Conservation (phyloP, 2,113 vertebrate genomes). For the Galemys pyrenaicus region DNA sequence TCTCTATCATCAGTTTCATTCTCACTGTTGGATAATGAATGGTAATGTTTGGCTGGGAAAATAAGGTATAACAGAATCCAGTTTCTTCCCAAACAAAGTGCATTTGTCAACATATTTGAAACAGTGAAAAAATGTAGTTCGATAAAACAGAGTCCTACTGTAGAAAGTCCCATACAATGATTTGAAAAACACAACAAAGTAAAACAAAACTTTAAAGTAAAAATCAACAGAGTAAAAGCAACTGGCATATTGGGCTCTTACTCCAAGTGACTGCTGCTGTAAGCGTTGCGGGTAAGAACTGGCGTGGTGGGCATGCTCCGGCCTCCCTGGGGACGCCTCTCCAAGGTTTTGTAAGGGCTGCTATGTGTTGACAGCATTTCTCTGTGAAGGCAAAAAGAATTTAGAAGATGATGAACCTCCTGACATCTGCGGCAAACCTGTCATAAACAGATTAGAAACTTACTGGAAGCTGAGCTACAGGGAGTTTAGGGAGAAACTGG, state of each 20-base stretch:
- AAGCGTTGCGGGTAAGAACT: slow-evolving; percentile 94
- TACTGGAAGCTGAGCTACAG: neutral
- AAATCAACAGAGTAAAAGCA: neutral
- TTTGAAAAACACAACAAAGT: neutral
- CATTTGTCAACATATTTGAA: neutral
- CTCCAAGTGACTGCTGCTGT: slow-evolving; percentile 96
- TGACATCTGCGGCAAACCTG: slow-evolving; percentile 69
- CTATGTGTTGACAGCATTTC: slow-evolving; percentile 91
- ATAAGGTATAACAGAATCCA: neutral
- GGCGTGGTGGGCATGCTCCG: slow-evolving; percentile 97
- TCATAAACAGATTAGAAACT: neutral
- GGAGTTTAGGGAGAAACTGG: rapidly evolving
- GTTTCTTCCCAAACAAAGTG: neutral
- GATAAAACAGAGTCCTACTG: rapidly evolving
- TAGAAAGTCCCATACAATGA: neutral
- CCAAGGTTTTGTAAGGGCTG: slow-evolving; percentile 90
- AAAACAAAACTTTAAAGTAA: neutral
- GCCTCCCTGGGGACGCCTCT: slow-evolving; percentile 89
- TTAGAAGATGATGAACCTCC: slow-evolving; percentile 71
- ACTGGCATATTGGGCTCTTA: slow-evolving; percentile 78
- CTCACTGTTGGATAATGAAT: neutral
- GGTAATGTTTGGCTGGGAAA: neutral
- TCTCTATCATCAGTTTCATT: neutral
- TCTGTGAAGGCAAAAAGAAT: slow-evolving; percentile 77
- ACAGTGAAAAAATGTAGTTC: neutral